Evolutionary conservation across 2,888 invertebrate genomes (phyloP), one percentile per base, ranked within the genome.

Genomic region (Eremobia ochroleuca): DNA sequence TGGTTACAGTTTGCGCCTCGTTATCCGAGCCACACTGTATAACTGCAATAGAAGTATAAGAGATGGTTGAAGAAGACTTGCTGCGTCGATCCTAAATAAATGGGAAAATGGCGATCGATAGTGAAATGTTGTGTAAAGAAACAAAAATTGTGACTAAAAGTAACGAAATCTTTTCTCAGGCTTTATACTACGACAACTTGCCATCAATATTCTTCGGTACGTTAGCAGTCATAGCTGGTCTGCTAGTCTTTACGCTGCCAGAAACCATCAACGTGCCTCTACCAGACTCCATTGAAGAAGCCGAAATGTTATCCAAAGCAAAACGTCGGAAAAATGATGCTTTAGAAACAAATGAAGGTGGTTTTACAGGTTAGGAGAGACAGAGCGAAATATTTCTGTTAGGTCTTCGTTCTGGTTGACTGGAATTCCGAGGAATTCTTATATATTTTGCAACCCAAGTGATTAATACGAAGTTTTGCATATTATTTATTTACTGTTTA

Each of bases 161-260:
- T 9, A 55, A 11, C 11, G 0, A 52, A 13, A 11, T 55, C 4
- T 55, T 55, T 80, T 88, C 87, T 1, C 93, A 97, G 97, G 95
- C 95, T 0, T 85, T 93, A 9, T 94, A 96, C 86, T 96, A 96
- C 90, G 93, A 95, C 72, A 95, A 95, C 65, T 91, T 97, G 68
- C 98, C 98, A 5, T 94, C 97, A n/a, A 96, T 97, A 89, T 95
- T 97, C 88, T 98, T 98, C 90, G 97, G 97, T 0, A 92, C 93
- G 40, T 92, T 97, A 85, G 97, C 97, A 0, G 90, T 97, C 15
- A 85, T 95, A 5, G 97, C 97, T 80, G 97, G 97, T 70, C 86
- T 95, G 0, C 89, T 97, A 31, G 97, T 97, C 5, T 95, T 97
- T 77, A 94, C 96, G 0, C 94, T 98, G n/a, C 98, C 98, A 1